These are phyloP conservation scores for Mesitornis unicolor DNA, from an alignment of 2,113 vertebrate genomes.

Conservation along the genomic window DNA sequence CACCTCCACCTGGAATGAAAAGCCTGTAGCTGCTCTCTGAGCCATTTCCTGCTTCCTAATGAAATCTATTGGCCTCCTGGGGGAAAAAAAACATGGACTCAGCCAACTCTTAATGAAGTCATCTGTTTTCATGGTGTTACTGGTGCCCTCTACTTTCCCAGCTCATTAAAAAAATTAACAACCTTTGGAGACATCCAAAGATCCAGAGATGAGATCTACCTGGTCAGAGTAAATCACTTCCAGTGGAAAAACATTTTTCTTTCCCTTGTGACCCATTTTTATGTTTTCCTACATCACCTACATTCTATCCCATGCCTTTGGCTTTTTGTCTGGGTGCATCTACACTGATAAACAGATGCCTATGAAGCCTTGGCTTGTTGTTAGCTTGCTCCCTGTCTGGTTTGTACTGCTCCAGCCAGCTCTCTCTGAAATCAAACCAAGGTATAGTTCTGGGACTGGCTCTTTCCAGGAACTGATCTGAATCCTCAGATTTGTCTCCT, in stretches of 20 bases:
- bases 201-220: constrained; percentile 13
- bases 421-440: not conserved
- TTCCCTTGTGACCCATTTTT: not conserved
- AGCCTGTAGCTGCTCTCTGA: not conserved
- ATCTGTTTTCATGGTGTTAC: constrained; percentile 50
- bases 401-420: not conserved
- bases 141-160: constrained; percentile 30
- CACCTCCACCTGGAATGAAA: constrained; percentile 9
- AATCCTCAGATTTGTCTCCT: not conserved
- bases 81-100: constrained; percentile 18
- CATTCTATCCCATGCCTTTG: not conserved
- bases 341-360: not conserved
- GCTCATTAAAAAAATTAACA: constrained; percentile 57
- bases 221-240: not conserved
- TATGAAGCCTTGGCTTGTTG: not conserved
- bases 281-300: not conserved
- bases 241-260: not conserved
- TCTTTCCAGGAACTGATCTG: not conserved
- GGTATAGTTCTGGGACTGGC: not conserved
- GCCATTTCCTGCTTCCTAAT: constrained; percentile 57
- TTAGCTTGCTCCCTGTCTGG: not conserved
- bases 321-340: not conserved
- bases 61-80: constrained; percentile 51
- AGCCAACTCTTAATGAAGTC: constrained; percentile 56
- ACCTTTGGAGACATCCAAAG: not conserved